A percentile compares a stretch with the other conserved stretches of the same genome.
phyloP scores from a whole-genome alignment of 2,888 invertebrate genomes.

The Punctoribates punctum region DNA sequence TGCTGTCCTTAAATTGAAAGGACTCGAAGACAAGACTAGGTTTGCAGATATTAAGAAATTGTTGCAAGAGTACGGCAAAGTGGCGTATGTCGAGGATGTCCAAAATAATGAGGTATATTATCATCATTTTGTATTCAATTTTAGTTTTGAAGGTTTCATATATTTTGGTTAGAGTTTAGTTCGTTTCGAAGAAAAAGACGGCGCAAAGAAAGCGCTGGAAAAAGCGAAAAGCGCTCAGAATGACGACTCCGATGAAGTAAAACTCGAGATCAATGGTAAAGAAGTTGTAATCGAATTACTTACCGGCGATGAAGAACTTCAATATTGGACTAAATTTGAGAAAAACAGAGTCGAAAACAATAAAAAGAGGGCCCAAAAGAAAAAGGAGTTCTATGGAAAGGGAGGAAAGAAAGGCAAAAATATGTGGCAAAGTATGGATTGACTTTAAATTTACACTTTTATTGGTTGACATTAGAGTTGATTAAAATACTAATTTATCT shows the following conservation, averaged over 20 bases:
- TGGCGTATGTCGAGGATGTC: slow-evolving; percentile 52
- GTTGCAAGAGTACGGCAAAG: slow-evolving; percentile 57
- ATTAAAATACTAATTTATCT: not conserved
- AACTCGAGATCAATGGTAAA: slow-evolving; percentile 41
- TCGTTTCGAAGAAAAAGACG: slow-evolving; percentile 53
- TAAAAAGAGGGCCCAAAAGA: slow-evolving; percentile 3
- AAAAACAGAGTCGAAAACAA: not conserved
- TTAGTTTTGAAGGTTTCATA: slow-evolving; percentile 45
- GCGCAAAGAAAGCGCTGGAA: slow-evolving; percentile 49
- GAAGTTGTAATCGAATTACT: slow-evolving; percentile 26
- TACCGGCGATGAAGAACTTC: slow-evolving; percentile 37
- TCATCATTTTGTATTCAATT: slow-evolving; percentile 7
- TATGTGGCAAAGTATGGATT: slow-evolving; percentile 41
- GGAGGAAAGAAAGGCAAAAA: slow-evolving; percentile 27
- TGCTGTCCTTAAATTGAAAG: slow-evolving; percentile 65
- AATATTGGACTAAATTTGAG: slow-evolving; percentile 38
- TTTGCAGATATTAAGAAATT: slow-evolving; percentile 72
- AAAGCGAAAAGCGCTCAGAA: slow-evolving; percentile 41
- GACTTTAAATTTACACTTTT: too few relatives aligned
- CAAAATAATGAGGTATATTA: slow-evolving; percentile 50
- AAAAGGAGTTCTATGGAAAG: not conserved
- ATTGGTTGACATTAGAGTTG: not conserved
- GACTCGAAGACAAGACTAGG: slow-evolving; percentile 61
- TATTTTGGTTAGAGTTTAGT: slow-evolving; percentile 50
- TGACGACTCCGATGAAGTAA: slow-evolving; percentile 30